Percentiles rank a stretch among this genome's conserved stretches.
phyloP scores from a whole-genome alignment of 2,888 invertebrate species.

The Ornithoptera alexandrae region DNA sequence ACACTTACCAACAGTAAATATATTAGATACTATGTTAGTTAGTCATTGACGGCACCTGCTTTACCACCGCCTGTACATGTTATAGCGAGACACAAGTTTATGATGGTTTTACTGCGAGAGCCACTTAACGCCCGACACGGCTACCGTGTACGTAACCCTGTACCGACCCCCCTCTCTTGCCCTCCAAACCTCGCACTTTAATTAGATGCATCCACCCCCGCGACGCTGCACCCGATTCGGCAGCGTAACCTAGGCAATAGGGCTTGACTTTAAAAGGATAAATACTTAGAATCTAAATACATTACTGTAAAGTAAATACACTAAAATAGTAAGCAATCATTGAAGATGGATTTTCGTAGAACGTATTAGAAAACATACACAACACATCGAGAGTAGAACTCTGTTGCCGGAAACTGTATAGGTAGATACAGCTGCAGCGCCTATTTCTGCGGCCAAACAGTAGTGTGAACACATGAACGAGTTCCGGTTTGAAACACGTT shows the following conservation, averaged over 20 bases:
- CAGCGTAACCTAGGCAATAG: slow-evolving; percentile 33
- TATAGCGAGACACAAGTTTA: slow-evolving; percentile 70
- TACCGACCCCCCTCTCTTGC: slow-evolving; percentile 32
- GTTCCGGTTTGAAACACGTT: no score
- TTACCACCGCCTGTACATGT: slow-evolving; percentile 48
- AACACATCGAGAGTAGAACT: no score
- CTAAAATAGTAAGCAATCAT: no score
- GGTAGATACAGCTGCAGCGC: no score
- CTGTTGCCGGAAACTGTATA: no score
- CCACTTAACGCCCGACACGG: slow-evolving; percentile 70
- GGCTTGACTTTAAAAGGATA: not conserved
- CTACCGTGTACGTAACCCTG: slow-evolving; percentile 56
- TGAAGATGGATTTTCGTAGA: no score
- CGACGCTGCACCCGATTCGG: slow-evolving; percentile 47
- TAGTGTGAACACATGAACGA: no score
- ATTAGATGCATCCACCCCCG: slow-evolving; percentile 60
- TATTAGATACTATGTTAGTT: no score
- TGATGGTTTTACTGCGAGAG: slow-evolving; percentile 74
- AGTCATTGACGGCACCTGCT: not conserved
- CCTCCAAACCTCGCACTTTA: slow-evolving; percentile 38
- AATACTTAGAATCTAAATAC: slow-evolving; percentile 25
- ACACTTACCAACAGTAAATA: no score
- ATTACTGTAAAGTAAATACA: slow-evolving; percentile 45
- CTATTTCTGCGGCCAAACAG: no score
- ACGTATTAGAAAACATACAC: no score